These are phyloP conservation scores for Melangyna quadrimaculata DNA, from an alignment of 2,888 invertebrate genomes.

Conservation along the genomic window DNA sequence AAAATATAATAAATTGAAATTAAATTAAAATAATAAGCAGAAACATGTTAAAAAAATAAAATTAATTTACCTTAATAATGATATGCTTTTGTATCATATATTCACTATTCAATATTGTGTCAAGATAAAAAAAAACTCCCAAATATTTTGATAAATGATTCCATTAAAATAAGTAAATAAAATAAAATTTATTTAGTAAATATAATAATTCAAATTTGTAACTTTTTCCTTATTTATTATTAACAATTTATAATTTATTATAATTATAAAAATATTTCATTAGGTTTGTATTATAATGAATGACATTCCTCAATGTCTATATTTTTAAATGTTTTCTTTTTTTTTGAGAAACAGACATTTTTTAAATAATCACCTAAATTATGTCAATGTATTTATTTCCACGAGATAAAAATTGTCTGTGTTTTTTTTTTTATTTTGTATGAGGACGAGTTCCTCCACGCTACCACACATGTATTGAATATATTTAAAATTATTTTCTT, in stretches of 20 bases:
- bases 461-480: too few relatives aligned
- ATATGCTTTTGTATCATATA: too few relatives aligned
- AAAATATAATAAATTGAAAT: too few relatives aligned
- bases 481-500: too few relatives aligned
- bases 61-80: too few relatives aligned
- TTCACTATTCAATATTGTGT: too few relatives aligned
- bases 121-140: background rate
- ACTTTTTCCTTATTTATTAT: background rate
- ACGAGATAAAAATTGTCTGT: background rate
- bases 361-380: slow-evolving; percentile 35
- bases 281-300: background rate
- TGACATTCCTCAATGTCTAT: slow-evolving; percentile 47
- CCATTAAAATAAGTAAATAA: background rate
- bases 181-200: background rate
- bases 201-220: background rate
- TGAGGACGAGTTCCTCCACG: too few relatives aligned
- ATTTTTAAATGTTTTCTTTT: slow-evolving; percentile 29
- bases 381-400: slow-evolving; percentile 28
- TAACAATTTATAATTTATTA: slow-evolving; percentile 12
- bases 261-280: background rate
- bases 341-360: slow-evolving; percentile 34
- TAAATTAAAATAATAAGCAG: too few relatives aligned
- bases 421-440: background rate
- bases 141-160: background rate
- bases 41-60: too few relatives aligned